Base-by-base conservation (phyloP, 1,140 invertebrate species). In the Orius laevigatus region DNA sequence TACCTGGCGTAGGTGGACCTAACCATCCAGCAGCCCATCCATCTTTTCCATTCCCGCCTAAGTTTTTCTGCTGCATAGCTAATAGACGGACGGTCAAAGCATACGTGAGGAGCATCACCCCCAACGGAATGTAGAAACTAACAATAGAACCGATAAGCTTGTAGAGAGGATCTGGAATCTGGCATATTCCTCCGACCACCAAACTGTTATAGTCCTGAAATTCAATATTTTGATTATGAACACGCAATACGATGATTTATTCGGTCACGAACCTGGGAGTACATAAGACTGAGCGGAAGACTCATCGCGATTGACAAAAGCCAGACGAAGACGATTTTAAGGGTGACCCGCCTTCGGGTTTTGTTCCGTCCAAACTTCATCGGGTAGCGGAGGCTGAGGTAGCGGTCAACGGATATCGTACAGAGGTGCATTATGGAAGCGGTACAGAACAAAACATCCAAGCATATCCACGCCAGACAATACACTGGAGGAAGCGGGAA, bases 361-460 rank as follows among this genome's bases (percentile, higher is more conserved):
- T 91, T 92, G 62, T 91, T 88, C 39, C 87, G 71, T 10, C 87
- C 88, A 58, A 90, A 91, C 58, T 81, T 76, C 81, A 89, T 87
- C 0, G 85, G 85, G 61, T 86, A 88, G 8, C 83, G 72, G 14
- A 91, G 70, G 12, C 81, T 85, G 5, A 89, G 71, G 62, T 84
- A 87, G 56, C 90, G 76, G 67, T 95, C 91, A 54, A 95, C 84
- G 56, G 84, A 88, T 61, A 96, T 94, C 46, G 90, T 94, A 65
- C 89, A 93, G 16, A 96, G 71, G 66, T 96, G 91, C 78, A 95
- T 86, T 59, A 95, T 93, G 46, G 87, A 92, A 0, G 90, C 90
- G 1, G 91, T 96, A 62, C 88, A 93, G 60, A 94, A 92, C 0
- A 96, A 70, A 0, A 97, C 91, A 67, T 97, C 92, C 57, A 88